Base-by-base conservation (phyloP, 2,113 vertebrate species). In the Rhinogobius similis region DNA sequence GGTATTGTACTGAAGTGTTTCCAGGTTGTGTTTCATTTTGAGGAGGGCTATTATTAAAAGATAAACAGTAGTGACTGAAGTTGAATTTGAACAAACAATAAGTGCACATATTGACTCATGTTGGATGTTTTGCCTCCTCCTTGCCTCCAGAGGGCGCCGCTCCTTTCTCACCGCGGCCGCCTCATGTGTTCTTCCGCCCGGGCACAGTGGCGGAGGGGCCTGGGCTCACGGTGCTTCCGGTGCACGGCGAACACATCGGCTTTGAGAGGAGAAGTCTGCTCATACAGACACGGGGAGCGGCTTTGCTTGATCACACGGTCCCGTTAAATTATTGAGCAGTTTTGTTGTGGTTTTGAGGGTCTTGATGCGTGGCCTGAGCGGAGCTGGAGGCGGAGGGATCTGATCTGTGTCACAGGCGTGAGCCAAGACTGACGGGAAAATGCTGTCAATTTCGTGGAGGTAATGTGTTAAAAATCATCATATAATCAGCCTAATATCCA, bases 391-490 rank as follows among this genome's bases (percentile, higher is more conserved):
- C 81, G 65, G 77, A 21, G 52, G 38, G 36, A 72, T 32, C 36
- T 87, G 75, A 90, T 79, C 26, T 63, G 75, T 82, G 72, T 86
- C 75, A 84, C 86, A 70, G 82, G 70, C 69, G 80, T 78, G 75
- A 82, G 72, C 70, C 73, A 77, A 81, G 7, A 69, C 73, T 70
- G 26, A 80, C 23, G 66, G 43, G 65, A 89, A 91, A 87, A 94
- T 94, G 92, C 44, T 80, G 77, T 82, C 82, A 79, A 82, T 82
- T 81, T 75, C 70, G 77, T 79, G 86, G 88, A 94, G 93, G 93
- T 94, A 93, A 69, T 63, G 65, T 23, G 52, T 4, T 21, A n/a
- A 58, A 55, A 44, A 32, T 52, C 53, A n/a, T n/a, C 8, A 8
- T 36, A 20, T n/a, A 20, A 4, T 1, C 26, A 27, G 18, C 20